These are phyloP conservation scores for Panulirus ornatus DNA, from an alignment of 1,140 invertebrate genomes.

Conservation along the genomic window DNA sequence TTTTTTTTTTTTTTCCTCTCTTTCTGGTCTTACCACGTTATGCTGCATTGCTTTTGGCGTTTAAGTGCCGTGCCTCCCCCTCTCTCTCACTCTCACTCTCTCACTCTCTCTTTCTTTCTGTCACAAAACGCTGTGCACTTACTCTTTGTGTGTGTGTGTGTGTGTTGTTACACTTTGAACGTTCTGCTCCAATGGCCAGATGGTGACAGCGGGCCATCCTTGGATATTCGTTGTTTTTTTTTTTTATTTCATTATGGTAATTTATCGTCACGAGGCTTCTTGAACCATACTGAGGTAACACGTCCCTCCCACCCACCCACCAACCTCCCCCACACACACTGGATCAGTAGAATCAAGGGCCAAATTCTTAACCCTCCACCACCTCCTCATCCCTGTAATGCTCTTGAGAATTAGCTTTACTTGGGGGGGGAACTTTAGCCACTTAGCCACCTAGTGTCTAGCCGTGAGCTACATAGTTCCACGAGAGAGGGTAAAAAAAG, in stretches of 20 bases:
- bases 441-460: not conserved
- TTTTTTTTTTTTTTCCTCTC: no score
- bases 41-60: not conserved
- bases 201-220: constrained; percentile 3
- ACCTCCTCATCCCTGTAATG: not conserved
- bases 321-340: no score
- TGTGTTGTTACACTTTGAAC: not conserved
- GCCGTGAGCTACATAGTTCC: no score
- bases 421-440: no score
- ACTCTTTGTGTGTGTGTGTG: no score
- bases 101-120: not conserved
- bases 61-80: no score
- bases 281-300: not conserved
- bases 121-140: no score
- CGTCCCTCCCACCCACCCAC: no score
- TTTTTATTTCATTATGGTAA: not conserved
- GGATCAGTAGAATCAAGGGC: not conserved
- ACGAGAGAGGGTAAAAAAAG: no score
- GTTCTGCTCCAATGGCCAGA: not conserved
- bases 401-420: not conserved
- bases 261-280: not conserved
- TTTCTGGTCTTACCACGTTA: not conserved
- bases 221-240: no score
- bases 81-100: no score
- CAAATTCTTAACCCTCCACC: not conserved